Evolutionary conservation across 2,888 invertebrate genomes (phyloP).

Genomic region (Agrilus cyanescens): DNA sequence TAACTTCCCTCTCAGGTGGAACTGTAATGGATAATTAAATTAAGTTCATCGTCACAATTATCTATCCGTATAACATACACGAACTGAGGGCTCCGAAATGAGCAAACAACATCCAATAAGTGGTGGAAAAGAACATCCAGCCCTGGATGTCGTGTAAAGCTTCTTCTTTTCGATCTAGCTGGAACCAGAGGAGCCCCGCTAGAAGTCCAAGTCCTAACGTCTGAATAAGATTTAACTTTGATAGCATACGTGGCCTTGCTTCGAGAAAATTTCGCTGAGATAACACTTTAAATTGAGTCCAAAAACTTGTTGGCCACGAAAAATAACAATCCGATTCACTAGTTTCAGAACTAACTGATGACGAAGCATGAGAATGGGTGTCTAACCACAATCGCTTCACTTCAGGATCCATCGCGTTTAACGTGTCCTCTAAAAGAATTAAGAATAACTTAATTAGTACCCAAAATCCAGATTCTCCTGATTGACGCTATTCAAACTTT

Average conservation of each 20-base stretch:
- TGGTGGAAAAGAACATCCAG: constrained; percentile 75
- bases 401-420: constrained; percentile 42
- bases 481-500: no score
- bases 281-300: constrained; percentile 65
- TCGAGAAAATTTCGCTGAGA: constrained; percentile 65
- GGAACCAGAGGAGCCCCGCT: constrained; percentile 68
- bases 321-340: constrained; percentile 50
- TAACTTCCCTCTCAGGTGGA: constrained; percentile 67
- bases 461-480: no score
- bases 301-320: constrained; percentile 63
- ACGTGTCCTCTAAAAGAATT: constrained; percentile 35
- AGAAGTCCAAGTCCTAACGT: constrained; percentile 58
- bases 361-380: constrained; percentile 56
- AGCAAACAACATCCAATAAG: constrained; percentile 73
- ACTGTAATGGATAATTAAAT: constrained; percentile 38
- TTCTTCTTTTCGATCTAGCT: constrained; percentile 61
- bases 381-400: constrained; percentile 57
- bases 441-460: neutral
- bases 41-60: neutral
- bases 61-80: constrained; percentile 45
- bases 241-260: constrained; percentile 62
- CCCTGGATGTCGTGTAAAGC: constrained; percentile 67
- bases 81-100: constrained; percentile 67
- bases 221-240: constrained; percentile 66
- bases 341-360: constrained; percentile 48